Percentiles rank a stretch among this genome's conserved stretches.
Evolutionary conservation across 1,140 invertebrate genomes (phyloP).

Genomic region (Acyrthosiphon pisum): DNA sequence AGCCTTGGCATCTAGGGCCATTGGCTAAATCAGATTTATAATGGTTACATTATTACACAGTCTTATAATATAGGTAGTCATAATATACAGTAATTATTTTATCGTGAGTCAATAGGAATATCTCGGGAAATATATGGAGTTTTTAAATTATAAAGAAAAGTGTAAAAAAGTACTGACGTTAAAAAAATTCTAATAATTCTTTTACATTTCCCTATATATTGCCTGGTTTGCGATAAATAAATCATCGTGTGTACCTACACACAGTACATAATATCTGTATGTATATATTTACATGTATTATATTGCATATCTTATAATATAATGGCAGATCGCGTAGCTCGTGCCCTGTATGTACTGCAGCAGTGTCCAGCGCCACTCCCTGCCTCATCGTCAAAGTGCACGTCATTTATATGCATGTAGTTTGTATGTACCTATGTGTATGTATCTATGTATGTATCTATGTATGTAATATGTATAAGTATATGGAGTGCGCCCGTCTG

Average conservation of each 20-base stretch:
- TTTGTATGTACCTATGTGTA: neutral
- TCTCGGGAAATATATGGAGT: neutral
- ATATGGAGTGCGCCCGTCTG: constrained; percentile 27
- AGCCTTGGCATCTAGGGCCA: no score
- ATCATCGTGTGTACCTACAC: neutral
- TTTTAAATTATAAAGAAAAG: neutral
- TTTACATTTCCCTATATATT: neutral
- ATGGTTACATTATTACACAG: neutral
- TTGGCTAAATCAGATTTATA: no score
- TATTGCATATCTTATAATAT: neutral
- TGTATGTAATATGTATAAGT: neutral
- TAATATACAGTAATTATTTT: neutral
- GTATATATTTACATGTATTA: neutral
- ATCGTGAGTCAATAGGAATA: neutral
- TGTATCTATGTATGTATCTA: no score
- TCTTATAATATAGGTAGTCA: no score
- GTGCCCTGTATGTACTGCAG: neutral
- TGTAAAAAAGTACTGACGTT: no score
- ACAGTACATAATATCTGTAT: neutral
- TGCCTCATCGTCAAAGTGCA: neutral
- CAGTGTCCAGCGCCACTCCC: neutral
- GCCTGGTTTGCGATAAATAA: neutral
- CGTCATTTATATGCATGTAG: neutral
- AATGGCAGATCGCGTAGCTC: neutral
- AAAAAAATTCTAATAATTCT: no score